A percentile compares a stretch with the other conserved stretches of the same genome.
phyloP scores from a whole-genome alignment of 1,140 invertebrate species.

The Lasioglossum albipes region DNA sequence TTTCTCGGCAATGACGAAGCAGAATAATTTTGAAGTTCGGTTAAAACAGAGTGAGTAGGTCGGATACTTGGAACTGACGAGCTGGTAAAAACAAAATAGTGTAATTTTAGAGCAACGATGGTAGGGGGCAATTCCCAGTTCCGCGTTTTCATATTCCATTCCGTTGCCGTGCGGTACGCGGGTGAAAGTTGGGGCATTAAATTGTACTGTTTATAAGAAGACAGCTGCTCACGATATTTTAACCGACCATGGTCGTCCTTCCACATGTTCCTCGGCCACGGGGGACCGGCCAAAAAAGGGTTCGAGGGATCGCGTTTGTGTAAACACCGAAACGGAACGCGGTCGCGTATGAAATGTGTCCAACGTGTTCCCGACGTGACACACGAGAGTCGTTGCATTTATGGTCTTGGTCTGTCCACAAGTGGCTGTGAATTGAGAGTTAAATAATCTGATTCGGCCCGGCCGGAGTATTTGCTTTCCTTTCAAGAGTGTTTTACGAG shows the following conservation, averaged over 20 bases:
- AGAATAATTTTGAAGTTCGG: no score
- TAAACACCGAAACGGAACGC: slow-evolving; percentile 36
- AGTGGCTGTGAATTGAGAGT: background rate
- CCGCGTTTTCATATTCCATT: background rate
- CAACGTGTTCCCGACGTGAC: background rate
- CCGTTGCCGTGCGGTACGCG: background rate
- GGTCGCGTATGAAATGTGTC: slow-evolving; percentile 4
- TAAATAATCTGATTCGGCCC: background rate
- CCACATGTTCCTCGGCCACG: slow-evolving; percentile 38
- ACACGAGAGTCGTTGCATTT: background rate
- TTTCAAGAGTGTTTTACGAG: background rate
- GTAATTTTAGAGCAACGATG: background rate
- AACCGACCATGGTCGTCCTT: slow-evolving; percentile 29
- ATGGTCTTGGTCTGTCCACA: background rate
- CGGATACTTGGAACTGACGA: no score
- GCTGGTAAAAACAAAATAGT: background rate
- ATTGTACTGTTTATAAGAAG: slow-evolving; percentile 42
- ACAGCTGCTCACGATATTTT: slow-evolving; percentile 57
- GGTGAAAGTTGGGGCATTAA: slow-evolving; percentile 11
- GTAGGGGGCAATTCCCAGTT: background rate
- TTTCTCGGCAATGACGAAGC: no score
- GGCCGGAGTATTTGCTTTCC: no score
- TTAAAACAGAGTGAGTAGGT: no score
- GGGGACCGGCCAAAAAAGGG: slow-evolving; percentile 43
- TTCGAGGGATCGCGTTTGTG: slow-evolving; percentile 19